phyloP scores from a whole-genome alignment of 2,797 vertebrate species.

The Salarias fasciatus region DNA sequence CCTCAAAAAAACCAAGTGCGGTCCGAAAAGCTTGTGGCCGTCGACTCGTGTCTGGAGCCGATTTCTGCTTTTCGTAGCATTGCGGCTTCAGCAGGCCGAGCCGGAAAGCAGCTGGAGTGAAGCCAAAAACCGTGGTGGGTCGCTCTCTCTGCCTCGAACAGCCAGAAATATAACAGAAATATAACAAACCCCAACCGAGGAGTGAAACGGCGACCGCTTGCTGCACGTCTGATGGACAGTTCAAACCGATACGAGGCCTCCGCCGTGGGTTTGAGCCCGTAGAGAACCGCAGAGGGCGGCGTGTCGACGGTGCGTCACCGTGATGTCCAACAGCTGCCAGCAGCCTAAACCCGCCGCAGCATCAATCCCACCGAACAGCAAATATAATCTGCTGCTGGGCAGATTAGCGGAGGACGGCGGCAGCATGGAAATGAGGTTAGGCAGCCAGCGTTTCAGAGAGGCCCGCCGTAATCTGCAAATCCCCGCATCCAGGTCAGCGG shows the following conservation, averaged over 20 bases:
- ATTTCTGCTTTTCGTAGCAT: not conserved
- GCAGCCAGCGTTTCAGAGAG: conserved; percentile 58
- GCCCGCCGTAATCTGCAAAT: conserved; percentile 70
- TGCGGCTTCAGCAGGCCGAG: rapidly evolving
- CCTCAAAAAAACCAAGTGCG: conserved; percentile 10
- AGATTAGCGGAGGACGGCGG: conserved; percentile 71
- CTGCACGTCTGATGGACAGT: not conserved
- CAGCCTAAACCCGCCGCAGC: conserved; percentile 46
- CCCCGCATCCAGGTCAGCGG: conserved; percentile 68
- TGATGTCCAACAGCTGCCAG: conserved; percentile 50
- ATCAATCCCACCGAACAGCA: conserved; percentile 45
- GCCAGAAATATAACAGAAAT: no score
- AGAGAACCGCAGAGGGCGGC: not conserved
- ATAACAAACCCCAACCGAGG: no score
- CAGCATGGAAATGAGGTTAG: conserved; percentile 72
- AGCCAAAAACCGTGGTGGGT: not conserved
- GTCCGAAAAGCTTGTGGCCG: conserved; percentile 12
- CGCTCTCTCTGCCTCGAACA: no score
- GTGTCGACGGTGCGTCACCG: conserved; percentile 3
- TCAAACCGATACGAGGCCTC: not conserved
- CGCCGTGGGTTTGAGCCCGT: no score
- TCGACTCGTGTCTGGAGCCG: not conserved
- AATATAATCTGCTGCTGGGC: conserved; percentile 70
- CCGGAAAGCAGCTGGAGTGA: conserved; percentile 2
- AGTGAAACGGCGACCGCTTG: not conserved